Percentiles rank a stretch among this genome's conserved stretches.
phyloP scores from a whole-genome alignment of 2,797 vertebrate species.

The Sebastes vulpes region DNA sequence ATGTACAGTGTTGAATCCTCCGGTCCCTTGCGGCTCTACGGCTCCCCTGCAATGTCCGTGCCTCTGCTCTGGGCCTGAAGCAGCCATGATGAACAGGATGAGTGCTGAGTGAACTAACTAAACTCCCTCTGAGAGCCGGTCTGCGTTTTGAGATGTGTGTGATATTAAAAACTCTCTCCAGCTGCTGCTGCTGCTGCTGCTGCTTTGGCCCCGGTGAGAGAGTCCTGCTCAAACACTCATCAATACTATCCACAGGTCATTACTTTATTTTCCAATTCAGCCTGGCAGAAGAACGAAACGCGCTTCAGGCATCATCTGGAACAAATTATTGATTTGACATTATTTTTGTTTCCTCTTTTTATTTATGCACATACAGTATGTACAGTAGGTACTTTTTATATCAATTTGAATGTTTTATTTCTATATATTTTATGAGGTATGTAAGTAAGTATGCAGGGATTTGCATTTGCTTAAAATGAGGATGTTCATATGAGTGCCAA shows the following conservation, averaged over 20 bases:
- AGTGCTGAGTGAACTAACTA: not conserved
- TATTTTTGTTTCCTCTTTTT: not conserved
- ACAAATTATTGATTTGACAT: conserved; percentile 6
- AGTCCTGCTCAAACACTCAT: conserved; percentile 1
- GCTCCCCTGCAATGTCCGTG: not conserved
- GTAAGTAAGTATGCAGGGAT: not conserved
- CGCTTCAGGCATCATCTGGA: conserved; percentile 2
- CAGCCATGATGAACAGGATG: not conserved
- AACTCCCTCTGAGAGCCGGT: conserved; percentile 1
- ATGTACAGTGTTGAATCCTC: not conserved
- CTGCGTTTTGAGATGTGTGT: not conserved
- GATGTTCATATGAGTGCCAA: not conserved
- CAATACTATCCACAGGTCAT: conserved; percentile 18
- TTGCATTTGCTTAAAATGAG: not conserved
- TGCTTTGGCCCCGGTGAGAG: not conserved
- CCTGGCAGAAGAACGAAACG: not conserved
- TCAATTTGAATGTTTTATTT: not conserved
- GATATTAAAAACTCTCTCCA: conserved; percentile 10
- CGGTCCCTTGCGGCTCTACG: not conserved
- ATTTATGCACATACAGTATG: not conserved
- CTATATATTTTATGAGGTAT: not conserved
- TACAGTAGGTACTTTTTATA: not conserved
- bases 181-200: not conserved
- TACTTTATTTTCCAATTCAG: conserved; percentile 13
- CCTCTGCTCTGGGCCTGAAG: not conserved